These are phyloP conservation scores for Halcyon chelicuti DNA, from an alignment of 2,797 vertebrate genomes.

Conservation along the genomic window DNA sequence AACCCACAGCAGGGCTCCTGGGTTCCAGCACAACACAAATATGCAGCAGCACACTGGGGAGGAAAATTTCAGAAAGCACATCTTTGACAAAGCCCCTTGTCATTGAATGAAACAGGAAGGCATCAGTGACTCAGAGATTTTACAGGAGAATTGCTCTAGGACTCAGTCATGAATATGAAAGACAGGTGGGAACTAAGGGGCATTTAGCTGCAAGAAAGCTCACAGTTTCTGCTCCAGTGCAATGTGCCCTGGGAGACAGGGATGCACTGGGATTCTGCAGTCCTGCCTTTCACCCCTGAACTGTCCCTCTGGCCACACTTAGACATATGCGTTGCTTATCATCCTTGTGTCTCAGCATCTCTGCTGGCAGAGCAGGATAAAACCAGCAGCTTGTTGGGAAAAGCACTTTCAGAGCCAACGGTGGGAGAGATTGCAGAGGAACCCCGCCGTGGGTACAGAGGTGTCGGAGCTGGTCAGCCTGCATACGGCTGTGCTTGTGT, in stretches of 20 bases:
- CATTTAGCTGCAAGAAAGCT: background rate
- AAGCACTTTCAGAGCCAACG: background rate
- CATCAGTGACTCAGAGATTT: background rate
- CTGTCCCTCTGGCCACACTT: background rate
- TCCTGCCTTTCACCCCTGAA: background rate
- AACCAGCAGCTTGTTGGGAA: background rate
- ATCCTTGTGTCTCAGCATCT: background rate
- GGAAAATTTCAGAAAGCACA: background rate
- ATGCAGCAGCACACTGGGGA: rapidly evolving
- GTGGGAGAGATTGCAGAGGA: background rate
- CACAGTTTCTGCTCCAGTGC: background rate
- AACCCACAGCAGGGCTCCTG: background rate
- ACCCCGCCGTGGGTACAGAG: rapidly evolving
- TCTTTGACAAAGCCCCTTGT: background rate
- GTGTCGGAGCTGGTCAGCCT: background rate
- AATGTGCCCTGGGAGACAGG: background rate
- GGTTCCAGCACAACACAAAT: background rate
- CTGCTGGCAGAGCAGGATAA: background rate
- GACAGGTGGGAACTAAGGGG: background rate
- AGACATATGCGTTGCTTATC: background rate
- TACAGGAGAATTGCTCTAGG: background rate
- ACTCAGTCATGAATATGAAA: background rate
- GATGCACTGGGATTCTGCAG: background rate
- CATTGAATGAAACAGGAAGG: background rate
- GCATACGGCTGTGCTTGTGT: background rate